A percentile compares a stretch with the other conserved stretches of the same genome.
Evolutionary conservation across 2,888 invertebrate genomes (phyloP).

Genomic region (Pristionchus fissidentatus): DNA sequence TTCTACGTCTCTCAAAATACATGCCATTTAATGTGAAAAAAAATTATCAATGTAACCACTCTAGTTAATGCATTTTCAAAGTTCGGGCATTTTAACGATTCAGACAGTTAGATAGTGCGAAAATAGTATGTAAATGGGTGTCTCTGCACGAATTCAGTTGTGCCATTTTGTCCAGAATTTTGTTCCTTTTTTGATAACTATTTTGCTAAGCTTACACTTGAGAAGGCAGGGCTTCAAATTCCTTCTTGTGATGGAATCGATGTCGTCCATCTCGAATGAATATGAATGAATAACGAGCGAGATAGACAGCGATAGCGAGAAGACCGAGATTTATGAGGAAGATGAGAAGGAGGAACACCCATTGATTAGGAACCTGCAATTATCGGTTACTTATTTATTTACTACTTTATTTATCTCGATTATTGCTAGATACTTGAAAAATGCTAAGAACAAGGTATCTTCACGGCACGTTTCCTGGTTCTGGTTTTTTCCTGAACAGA

Average conservation of each 20-base stretch:
- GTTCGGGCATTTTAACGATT: too few relatives aligned
- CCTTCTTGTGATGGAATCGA: conserved; percentile 11
- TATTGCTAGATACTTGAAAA: neutral
- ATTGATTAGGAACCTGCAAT: conserved; percentile 56
- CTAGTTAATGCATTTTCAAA: neutral
- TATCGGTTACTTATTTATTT: neutral
- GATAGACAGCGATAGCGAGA: conserved; percentile 52
- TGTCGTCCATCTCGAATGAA: conserved; percentile 41
- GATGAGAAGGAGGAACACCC: conserved; percentile 55
- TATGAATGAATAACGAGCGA: conserved; percentile 41
- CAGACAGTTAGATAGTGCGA: too few relatives aligned
- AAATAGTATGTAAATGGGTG: too few relatives aligned
- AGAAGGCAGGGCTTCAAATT: neutral
- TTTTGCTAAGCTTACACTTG: neutral
- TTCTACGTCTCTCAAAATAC: neutral
- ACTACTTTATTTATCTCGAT: neutral
- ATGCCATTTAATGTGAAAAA: neutral
- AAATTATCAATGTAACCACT: neutral
- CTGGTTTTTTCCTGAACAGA: too few relatives aligned
- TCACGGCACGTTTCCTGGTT: neutral
- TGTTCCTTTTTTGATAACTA: neutral
- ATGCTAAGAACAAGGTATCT: neutral
- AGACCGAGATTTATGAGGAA: conserved; percentile 52
- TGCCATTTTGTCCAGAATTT: too few relatives aligned
- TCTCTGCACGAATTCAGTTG: too few relatives aligned